These are phyloP conservation scores for Ornithorhynchus anatinus DNA, from an alignment of 2,113 vertebrate genomes.

Conservation along the genomic window DNA sequence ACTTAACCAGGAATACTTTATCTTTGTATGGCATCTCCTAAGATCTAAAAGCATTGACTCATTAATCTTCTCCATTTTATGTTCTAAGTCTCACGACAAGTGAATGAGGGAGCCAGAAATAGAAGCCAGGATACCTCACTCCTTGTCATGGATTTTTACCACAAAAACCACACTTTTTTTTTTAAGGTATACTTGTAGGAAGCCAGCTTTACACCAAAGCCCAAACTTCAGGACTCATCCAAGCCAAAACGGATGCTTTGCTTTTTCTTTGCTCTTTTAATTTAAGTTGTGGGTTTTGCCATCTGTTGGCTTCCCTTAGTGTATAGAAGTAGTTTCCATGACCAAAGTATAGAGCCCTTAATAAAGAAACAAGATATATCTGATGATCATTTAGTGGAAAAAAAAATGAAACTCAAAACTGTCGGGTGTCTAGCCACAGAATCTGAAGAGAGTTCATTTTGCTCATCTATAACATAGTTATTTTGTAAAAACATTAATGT, in stretches of 20 bases:
- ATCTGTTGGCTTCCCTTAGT: constrained; percentile 46
- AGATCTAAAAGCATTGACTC: constrained; percentile 34
- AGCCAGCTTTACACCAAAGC: constrained; percentile 15
- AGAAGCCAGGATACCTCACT: constrained; percentile 3
- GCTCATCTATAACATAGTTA: background rate
- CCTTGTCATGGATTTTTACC: constrained; percentile 31
- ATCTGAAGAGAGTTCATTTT: background rate
- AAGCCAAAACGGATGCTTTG: constrained; percentile 31
- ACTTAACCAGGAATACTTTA: constrained; percentile 15
- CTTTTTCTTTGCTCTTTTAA: constrained; percentile 19
- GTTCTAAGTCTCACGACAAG: constrained; percentile 19
- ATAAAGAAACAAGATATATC: constrained; percentile 19
- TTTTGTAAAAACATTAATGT: too few species aligned
- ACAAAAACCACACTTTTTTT: constrained; percentile 24
- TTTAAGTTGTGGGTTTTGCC: constrained; percentile 49
- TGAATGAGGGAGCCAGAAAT: constrained; percentile 23
- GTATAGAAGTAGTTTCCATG: constrained; percentile 32
- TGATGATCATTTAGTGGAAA: constrained; percentile 6
- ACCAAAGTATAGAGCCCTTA: constrained; percentile 31
- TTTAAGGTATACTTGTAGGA: constrained; percentile 28
- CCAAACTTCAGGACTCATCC: constrained; percentile 21
- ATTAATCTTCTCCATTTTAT: constrained; percentile 28
- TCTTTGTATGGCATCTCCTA: background rate
- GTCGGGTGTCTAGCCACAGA: background rate
- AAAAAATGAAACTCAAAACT: too few species aligned